A percentile compares a stretch with the other conserved stretches of the same genome.
phyloP scores from a whole-genome alignment of 2,797 vertebrate genomes.

The Silurus aristotelis region DNA sequence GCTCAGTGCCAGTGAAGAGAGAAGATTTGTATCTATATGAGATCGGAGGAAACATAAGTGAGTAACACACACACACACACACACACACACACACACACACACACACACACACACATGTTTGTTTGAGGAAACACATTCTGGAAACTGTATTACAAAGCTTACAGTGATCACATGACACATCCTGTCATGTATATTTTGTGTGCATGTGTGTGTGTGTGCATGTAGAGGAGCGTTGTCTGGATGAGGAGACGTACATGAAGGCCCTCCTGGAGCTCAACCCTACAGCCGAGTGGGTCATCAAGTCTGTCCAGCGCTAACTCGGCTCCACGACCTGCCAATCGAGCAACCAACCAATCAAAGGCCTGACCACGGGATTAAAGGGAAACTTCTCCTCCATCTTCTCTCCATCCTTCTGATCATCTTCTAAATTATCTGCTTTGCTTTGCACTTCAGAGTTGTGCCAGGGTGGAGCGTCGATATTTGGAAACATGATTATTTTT shows the following conservation, averaged over 20 bases:
- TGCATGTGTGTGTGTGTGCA: conserved; percentile 7
- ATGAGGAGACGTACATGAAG: conserved; percentile 91
- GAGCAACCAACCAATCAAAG: conserved; percentile 6
- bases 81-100: conserved; percentile 14
- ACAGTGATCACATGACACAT: too few species aligned
- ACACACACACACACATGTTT: neutral
- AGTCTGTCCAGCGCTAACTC: conserved; percentile 71
- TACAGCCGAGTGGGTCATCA: conserved; percentile 94
- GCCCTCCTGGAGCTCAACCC: conserved; percentile 92
- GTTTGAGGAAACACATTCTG: too few species aligned
- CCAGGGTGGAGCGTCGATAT: neutral
- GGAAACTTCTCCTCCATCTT: conserved; percentile 14
- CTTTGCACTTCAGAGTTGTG: neutral
- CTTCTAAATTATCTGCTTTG: neutral
- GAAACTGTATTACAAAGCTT: too few species aligned
- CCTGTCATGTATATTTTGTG: neutral
- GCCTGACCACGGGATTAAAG: neutral
- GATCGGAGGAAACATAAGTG: conserved; percentile 89
- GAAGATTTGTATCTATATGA: conserved; percentile 83
- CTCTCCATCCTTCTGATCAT: neutral
- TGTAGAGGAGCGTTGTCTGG: conserved; percentile 89
- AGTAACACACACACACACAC: conserved; percentile 57
- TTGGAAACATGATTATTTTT: neutral
- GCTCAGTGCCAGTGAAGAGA: conserved; percentile 73
- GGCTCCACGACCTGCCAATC: conserved; percentile 2